Conservation (phyloP, 2,888 invertebrate species). For the Epirrhoe tristata region DNA sequence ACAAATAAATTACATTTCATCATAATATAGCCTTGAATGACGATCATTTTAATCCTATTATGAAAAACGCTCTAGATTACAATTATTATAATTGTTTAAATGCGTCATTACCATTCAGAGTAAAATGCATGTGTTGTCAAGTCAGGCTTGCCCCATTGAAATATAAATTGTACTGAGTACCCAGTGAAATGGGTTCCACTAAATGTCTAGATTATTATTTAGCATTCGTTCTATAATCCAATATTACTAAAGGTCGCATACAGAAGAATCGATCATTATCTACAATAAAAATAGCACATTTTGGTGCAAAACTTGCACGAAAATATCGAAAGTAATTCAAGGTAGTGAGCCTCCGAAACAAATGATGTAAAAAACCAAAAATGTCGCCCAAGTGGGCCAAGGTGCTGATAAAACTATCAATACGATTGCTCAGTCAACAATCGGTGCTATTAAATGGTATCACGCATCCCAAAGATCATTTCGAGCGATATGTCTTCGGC, state of each 20-base stretch:
- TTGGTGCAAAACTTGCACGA: neutral
- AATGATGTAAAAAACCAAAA: constrained; percentile 16
- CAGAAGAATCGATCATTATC: neutral
- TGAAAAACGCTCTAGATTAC: constrained; percentile 10
- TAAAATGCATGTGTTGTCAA: neutral
- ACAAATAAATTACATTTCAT: neutral
- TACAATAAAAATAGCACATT: neutral
- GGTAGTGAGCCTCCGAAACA: constrained; percentile 7
- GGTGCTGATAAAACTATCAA: constrained; percentile 50
- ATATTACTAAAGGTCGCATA: neutral
- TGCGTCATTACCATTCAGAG: neutral
- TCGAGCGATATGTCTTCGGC: no score
- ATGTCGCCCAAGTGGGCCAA: constrained; percentile 46
- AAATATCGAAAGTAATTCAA: neutral
- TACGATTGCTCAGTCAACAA: constrained; percentile 38
- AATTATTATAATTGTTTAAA: constrained; percentile 3
- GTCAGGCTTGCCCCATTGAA: neutral
- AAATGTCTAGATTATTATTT: no score
- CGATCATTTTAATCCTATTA: constrained; percentile 13
- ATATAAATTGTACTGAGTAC: no score
- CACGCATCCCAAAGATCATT: neutral
- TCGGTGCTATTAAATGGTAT: constrained; percentile 27
- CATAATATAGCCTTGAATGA: constrained; percentile 1
- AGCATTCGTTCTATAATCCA: no score
- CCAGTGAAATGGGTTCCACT: no score